Conservation (phyloP, 2,888 invertebrate species). For the Latheticus oryzae region DNA sequence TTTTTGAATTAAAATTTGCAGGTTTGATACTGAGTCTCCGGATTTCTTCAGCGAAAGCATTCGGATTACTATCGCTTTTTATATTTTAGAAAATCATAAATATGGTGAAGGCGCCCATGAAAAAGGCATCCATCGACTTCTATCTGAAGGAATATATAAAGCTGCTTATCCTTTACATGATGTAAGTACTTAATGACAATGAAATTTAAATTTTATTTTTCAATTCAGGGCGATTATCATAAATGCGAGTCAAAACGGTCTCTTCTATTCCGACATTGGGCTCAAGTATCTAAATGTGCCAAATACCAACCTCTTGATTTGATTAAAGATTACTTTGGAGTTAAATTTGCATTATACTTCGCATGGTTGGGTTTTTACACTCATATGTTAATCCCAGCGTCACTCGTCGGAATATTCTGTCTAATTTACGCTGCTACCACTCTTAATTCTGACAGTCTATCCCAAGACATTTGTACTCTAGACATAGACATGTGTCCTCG, state of each 20-base stretch:
- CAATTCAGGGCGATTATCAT: slow-evolving; percentile 70
- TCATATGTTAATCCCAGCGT: slow-evolving; percentile 81
- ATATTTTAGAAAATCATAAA: slow-evolving; percentile 78
- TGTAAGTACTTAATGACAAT: slow-evolving; percentile 72
- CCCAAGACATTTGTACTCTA: slow-evolving; percentile 72
- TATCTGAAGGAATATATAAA: slow-evolving; percentile 74
- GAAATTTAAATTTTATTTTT: slow-evolving; percentile 3
- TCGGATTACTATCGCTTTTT: slow-evolving; percentile 77
- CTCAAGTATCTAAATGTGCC: slow-evolving; percentile 74
- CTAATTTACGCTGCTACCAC: slow-evolving; percentile 72
- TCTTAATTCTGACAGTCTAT: slow-evolving; percentile 64
- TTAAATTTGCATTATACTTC: slow-evolving; percentile 83
- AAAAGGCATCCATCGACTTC: slow-evolving; percentile 76
- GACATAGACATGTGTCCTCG: slow-evolving; percentile 83
- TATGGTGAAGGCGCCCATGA: slow-evolving; percentile 71
- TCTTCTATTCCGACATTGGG: slow-evolving; percentile 78
- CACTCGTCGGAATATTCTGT: slow-evolving; percentile 75
- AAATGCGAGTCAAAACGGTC: slow-evolving; percentile 67
- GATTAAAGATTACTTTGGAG: slow-evolving; percentile 82
- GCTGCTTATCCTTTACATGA: slow-evolving; percentile 83
- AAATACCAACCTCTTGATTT: slow-evolving; percentile 82
- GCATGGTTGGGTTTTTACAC: slow-evolving; percentile 90
- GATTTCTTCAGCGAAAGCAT: slow-evolving; percentile 77
- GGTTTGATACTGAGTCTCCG: slow-evolving; percentile 75
- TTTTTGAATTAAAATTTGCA: slow-evolving; percentile 50